A percentile compares a stretch with the other conserved stretches of the same genome.
Conservation (phyloP, 2,888 invertebrate species). For the Aleiodes leptofemur region DNA sequence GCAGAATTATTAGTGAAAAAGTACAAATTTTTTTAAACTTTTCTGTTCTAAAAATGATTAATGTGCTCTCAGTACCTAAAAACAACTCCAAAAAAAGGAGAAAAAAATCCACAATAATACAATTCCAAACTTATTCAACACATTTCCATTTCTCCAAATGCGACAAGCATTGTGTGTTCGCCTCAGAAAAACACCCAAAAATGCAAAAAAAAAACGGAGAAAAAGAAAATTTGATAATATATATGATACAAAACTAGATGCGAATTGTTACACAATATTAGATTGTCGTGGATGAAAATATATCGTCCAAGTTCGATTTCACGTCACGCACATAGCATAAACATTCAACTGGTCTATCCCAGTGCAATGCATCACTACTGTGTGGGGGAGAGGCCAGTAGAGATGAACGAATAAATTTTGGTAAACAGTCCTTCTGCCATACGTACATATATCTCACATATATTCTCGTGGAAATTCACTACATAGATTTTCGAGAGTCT, state of each 20-base stretch:
- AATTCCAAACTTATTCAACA: not conserved
- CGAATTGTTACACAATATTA: slow-evolving; percentile 55
- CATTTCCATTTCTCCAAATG: slow-evolving; percentile 6
- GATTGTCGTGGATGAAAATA: slow-evolving; percentile 54
- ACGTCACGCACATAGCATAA: slow-evolving; percentile 47
- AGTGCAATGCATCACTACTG: slow-evolving; percentile 49
- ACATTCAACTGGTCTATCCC: slow-evolving; percentile 32
- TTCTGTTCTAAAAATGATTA: too few relatives aligned
- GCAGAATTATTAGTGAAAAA: too few relatives aligned
- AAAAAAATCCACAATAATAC: too few relatives aligned
- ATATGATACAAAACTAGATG: slow-evolving; percentile 26
- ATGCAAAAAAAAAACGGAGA: not conserved
- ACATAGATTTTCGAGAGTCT: slow-evolving; percentile 16
- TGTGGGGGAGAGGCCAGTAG: slow-evolving; percentile 33
- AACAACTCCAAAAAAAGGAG: too few relatives aligned
- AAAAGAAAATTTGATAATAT: slow-evolving; percentile 1
- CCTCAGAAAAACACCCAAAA: not conserved
- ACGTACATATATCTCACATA: slow-evolving; percentile 35
- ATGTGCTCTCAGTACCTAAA: too few relatives aligned
- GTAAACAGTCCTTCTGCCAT: slow-evolving; percentile 53
- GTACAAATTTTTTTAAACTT: too few relatives aligned
- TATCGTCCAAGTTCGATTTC: slow-evolving; percentile 53
- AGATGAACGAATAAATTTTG: slow-evolving; percentile 57
- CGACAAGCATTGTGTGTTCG: not conserved
- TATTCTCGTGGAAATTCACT: slow-evolving; percentile 17